Evolutionary conservation across 2,888 invertebrate genomes (phyloP), one percentile per base, ranked within the genome.

Genomic region (Dendrolimus pini): DNA sequence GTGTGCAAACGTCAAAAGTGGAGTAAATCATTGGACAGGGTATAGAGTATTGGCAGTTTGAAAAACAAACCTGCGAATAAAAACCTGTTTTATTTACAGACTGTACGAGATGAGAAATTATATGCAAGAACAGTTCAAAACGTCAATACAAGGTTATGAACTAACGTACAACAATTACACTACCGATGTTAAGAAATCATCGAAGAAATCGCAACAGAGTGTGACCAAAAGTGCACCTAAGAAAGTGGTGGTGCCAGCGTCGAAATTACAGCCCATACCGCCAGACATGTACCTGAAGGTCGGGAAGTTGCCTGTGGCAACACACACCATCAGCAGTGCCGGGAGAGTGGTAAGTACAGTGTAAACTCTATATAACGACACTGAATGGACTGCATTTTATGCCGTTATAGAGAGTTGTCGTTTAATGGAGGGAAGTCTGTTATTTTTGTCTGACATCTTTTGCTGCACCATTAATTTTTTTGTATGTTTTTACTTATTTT

Each of bases 231-330:
- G 41, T 0, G 0, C 59, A 2, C 60, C 65, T 0, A 81, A 75
- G 54, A 79, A 74, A 18, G 7, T 85, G 3, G 83, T 89, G 52
- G 64, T 89, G 58, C 84, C 89, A n/a, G 85, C 85, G 0, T 87
- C 89, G 0, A 89, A 89, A 60, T 60, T 90, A 9, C 82, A 83
- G 14, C 87, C 90, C 0, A 56, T 90, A 52, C 87, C 91, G 0
- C 74, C 88, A 0, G 82, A 85, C 59, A 83, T 80, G 47, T 70
- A 85, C 8, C 64, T 87, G 0, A 79, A 81, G 60, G 66, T 78
- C 1, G 76, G 70, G 1, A 78, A 75, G 12, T 59, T 78, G 7
- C 63, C 69, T 47, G 12, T 47, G 12, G 47, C 47, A 47, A 47
- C 47, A 47, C 47, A 12, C 9, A 47, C 47, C 2, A 10, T 47